phyloP scores from a whole-genome alignment of 2,113 vertebrate genomes.

The Barnardius zonarius region DNA sequence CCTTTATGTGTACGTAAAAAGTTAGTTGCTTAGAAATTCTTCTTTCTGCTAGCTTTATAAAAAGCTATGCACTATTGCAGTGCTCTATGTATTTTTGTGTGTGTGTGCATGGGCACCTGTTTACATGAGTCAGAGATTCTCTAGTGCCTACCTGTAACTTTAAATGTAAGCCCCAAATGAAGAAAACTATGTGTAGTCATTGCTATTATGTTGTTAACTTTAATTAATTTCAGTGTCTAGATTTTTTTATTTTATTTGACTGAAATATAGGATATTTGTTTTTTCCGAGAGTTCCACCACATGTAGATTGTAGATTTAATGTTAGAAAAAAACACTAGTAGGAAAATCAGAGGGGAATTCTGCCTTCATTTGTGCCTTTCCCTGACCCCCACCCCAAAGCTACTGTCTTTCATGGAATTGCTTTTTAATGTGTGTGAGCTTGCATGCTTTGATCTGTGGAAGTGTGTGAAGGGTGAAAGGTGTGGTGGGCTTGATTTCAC shows the following conservation, averaged over 20 bases:
- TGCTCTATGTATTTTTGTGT: not conserved
- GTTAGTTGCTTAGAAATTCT: not conserved
- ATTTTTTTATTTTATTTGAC: not conserved
- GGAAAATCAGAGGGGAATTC: not conserved
- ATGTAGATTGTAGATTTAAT: not conserved
- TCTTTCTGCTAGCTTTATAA: not conserved
- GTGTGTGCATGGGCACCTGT: fast-evolving
- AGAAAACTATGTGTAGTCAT: not conserved
- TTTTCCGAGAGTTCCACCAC: not conserved
- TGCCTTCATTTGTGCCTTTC: not conserved
- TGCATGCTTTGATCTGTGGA: not conserved
- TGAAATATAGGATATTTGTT: not conserved
- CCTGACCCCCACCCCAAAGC: not conserved
- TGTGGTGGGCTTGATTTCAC: not conserved
- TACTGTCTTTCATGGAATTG: not conserved
- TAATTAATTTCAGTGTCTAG: not conserved
- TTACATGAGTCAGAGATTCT: not conserved
- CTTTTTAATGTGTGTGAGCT: not conserved
- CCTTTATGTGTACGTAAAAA: not conserved
- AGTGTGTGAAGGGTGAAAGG: not conserved
- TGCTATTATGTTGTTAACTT: not conserved
- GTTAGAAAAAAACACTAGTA: not conserved
- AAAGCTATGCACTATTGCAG: fast-evolving
- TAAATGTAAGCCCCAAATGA: not conserved
- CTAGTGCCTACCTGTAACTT: not conserved